A percentile compares a stretch with the other conserved stretches of the same genome.
phyloP scores from a whole-genome alignment of 2,797 vertebrate genomes.

The Poeciliopsis gracilis region DNA sequence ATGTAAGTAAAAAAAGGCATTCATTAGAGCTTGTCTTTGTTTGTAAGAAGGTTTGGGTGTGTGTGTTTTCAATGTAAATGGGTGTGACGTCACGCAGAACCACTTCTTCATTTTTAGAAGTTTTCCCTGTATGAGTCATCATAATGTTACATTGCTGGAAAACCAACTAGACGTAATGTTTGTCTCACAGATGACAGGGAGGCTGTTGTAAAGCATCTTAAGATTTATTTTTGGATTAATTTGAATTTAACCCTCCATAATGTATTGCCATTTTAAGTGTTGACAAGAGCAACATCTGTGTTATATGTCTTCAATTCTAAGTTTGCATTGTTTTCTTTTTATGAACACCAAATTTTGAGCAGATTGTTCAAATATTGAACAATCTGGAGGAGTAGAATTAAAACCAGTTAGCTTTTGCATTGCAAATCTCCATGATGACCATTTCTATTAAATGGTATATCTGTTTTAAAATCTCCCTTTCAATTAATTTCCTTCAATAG shows the following conservation, averaged over 20 bases:
- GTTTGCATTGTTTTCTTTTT: not conserved
- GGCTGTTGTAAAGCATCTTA: not conserved
- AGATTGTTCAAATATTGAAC: not conserved
- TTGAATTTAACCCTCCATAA: not conserved
- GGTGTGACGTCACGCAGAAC: slow-evolving; percentile 11
- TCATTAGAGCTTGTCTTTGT: not conserved
- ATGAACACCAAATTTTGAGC: not conserved
- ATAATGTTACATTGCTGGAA: not conserved
- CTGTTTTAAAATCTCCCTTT: not conserved
- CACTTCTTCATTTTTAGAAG: not conserved
- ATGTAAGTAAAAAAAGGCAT: slow-evolving; percentile 78
- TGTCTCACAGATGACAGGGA: not conserved
- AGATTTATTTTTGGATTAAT: not conserved
- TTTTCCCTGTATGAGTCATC: slow-evolving; percentile 29
- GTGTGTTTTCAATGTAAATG: slow-evolving; percentile 4
- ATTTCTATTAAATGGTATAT: not conserved
- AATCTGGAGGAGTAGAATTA: not conserved
- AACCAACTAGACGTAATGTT: not conserved
- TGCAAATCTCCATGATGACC: not conserved
- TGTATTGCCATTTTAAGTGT: not conserved
- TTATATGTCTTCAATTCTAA: not conserved
- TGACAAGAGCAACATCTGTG: not conserved
- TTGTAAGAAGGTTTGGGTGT: slow-evolving; percentile 9
- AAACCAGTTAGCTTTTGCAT: not conserved
- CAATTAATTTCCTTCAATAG: slow-evolving; percentile 18